Evolutionary conservation across 2,797 vertebrate species (phyloP).

Genomic region (Varecia variegata): DNA sequence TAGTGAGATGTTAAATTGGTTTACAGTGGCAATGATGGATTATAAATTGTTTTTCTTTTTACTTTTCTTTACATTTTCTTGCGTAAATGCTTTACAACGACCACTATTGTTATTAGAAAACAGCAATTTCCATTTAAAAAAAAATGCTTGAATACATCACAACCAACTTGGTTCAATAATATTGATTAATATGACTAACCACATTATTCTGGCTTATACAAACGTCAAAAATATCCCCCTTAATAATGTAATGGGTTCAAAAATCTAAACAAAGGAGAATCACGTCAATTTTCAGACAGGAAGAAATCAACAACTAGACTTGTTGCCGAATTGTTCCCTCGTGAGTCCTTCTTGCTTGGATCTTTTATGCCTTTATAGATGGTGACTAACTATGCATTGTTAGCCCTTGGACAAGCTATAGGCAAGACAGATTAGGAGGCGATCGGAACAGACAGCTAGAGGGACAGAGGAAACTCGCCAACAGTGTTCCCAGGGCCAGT

Average conservation of each 20-base stretch:
- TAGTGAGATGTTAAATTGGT: not conserved
- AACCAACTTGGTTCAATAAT: not conserved
- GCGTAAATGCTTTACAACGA: not conserved
- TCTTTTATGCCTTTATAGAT: not conserved
- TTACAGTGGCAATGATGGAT: not conserved
- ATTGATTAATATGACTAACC: not conserved
- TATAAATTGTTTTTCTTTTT: not conserved
- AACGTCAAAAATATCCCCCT: not conserved
- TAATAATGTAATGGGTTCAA: not conserved
- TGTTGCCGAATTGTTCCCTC: not conserved
- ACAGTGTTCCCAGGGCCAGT: not conserved
- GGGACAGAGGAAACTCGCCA: not conserved
- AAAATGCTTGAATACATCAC: not conserved
- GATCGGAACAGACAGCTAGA: not conserved
- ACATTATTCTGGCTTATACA: not conserved
- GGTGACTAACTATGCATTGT: not conserved
- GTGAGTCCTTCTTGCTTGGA: not conserved
- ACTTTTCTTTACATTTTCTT: not conserved
- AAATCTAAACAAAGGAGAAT: not conserved
- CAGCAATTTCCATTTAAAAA: constrained; percentile 13
- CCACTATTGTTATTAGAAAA: not conserved
- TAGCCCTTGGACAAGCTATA: not conserved
- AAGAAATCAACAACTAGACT: not conserved
- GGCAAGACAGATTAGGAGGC: not conserved
- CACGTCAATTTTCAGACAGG: not conserved